phyloP scores from a whole-genome alignment of 2,113 vertebrate species.

The Nansenia antarctica region DNA sequence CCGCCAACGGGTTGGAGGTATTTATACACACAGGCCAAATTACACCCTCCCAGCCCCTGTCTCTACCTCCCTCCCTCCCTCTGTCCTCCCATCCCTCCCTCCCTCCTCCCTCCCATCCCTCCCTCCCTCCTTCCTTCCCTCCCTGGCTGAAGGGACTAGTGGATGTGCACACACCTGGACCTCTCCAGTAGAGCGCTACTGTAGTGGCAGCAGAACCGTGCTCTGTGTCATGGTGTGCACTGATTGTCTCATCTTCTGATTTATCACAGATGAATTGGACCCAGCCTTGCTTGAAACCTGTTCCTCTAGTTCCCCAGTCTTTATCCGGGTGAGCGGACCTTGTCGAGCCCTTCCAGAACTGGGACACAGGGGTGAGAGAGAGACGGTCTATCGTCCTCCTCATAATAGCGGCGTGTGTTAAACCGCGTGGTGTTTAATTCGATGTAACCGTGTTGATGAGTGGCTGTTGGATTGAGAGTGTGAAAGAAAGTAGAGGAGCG shows the following conservation, averaged over 20 bases:
- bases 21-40: too few species aligned
- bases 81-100: not conserved
- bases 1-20: too few species aligned
- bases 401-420: too few species aligned
- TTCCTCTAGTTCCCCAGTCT: constrained; percentile 86
- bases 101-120: constrained; percentile 13
- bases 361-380: too few species aligned
- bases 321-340: constrained; percentile 77
- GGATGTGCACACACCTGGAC: constrained; percentile 55
- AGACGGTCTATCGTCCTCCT: too few species aligned
- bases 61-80: too few species aligned
- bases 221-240: constrained; percentile 86
- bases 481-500: too few species aligned
- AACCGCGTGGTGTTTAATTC: too few species aligned
- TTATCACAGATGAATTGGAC: constrained; percentile 99
- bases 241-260: constrained; percentile 99
- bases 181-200: constrained; percentile 44
- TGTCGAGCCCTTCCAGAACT: constrained; percentile 61
- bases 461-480: too few species aligned
- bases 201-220: constrained; percentile 64
- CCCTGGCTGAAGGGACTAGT: constrained; percentile 20
- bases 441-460: too few species aligned
- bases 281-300: constrained; percentile 97
- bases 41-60: too few species aligned
- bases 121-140: constrained; percentile 45